A percentile compares a stretch with the other conserved stretches of the same genome.
phyloP scores from a whole-genome alignment of 2,888 invertebrate species.

The Willowsia nigromaculata region DNA sequence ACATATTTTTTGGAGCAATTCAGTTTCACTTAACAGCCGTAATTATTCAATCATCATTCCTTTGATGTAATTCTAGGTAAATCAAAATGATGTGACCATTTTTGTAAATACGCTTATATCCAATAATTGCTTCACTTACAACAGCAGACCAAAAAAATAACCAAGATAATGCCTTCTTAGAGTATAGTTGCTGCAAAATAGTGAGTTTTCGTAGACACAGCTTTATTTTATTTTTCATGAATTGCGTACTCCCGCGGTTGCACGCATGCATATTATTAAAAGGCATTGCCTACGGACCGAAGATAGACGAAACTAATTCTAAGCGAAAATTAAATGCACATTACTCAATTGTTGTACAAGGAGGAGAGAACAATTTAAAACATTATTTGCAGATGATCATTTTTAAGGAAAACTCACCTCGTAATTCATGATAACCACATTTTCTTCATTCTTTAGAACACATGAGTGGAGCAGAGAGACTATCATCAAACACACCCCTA shows the following conservation, averaged over 20 bases:
- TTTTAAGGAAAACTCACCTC: constrained; percentile 39
- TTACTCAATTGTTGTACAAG: constrained; percentile 27
- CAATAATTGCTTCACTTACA: constrained; percentile 32
- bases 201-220: background rate
- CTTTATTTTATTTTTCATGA: constrained; percentile 19
- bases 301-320: constrained; percentile 20
- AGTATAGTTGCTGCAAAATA: background rate
- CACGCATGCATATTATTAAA: background rate
- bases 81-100: constrained; percentile 56
- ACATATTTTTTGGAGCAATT: constrained; percentile 13
- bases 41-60: constrained; percentile 62
- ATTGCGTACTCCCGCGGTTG: background rate
- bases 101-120: constrained; percentile 42
- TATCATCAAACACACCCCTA: constrained; percentile 59
- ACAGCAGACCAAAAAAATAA: constrained; percentile 29
- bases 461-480: background rate
- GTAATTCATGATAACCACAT: constrained; percentile 44
- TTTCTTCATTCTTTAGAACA: constrained; percentile 2
- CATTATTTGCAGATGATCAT: constrained; percentile 36
- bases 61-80: constrained; percentile 49
- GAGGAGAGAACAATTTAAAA: constrained; percentile 29
- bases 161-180: constrained; percentile 7
- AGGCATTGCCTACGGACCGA: background rate
- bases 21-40: constrained; percentile 30
- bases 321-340: constrained; percentile 17